A percentile compares a stretch with the other conserved stretches of the same genome.
phyloP scores from a whole-genome alignment of 30 jellyfish, hydroid and myxozoan genomes.

The Aurelia aurita region DNA sequence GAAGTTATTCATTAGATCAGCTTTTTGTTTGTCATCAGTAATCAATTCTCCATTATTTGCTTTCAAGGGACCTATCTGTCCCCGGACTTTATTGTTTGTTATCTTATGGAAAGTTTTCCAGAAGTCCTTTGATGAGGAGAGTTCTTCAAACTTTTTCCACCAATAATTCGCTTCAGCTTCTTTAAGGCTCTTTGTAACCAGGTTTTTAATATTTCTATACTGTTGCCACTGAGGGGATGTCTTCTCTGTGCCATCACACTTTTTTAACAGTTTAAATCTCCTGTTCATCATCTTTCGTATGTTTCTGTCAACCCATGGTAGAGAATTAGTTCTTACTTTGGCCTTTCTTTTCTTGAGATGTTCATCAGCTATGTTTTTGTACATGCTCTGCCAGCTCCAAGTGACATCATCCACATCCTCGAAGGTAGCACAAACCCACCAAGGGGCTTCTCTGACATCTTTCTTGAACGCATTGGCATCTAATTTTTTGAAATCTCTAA shows the following conservation, averaged over 20 bases:
- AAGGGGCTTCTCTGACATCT: neutral
- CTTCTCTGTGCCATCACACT: conserved; percentile 45
- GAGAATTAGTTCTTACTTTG: conserved; percentile 26
- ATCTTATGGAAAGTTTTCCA: conserved; percentile 37
- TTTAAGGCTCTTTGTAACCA: conserved; percentile 38
- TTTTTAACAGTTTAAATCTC: conserved; percentile 12
- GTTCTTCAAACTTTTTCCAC: conserved; percentile 36
- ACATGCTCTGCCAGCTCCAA: conserved; percentile 25
- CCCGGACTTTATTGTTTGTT: conserved; percentile 14
- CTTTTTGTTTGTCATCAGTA: conserved; percentile 42
- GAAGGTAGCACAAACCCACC: conserved; percentile 13
- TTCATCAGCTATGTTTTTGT: neutral
- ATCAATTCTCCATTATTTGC: conserved; percentile 36
- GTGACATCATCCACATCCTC: conserved; percentile 17
- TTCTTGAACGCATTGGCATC: conserved; percentile 3
- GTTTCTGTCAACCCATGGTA: conserved; percentile 49
- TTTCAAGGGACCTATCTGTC: conserved; percentile 50
- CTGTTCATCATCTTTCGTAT: conserved; percentile 45
- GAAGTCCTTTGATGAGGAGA: conserved; percentile 32
- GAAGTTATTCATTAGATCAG: conserved; percentile 50
- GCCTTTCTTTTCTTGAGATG: conserved; percentile 27
- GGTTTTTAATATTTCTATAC: conserved; percentile 40
- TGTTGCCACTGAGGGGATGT: conserved; percentile 53
- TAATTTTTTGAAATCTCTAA: neutral
- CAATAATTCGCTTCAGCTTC: conserved; percentile 36